A percentile compares a stretch with the other conserved stretches of the same genome.
phyloP scores from a whole-genome alignment of 2,797 vertebrate genomes.

The Peromyscus nudipes region DNA sequence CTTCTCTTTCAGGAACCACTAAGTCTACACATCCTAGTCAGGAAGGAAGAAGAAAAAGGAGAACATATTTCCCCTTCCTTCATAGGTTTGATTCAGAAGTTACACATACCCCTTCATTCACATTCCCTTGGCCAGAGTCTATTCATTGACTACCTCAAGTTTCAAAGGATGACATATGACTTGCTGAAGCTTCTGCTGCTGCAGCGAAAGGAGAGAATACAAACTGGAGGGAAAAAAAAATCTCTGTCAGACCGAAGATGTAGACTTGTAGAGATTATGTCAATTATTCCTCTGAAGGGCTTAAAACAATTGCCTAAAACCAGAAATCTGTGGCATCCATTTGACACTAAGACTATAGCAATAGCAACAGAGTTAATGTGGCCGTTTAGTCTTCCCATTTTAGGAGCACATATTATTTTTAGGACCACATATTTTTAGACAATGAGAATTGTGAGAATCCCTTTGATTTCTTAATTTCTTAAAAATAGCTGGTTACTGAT shows the following conservation, averaged over 20 bases:
- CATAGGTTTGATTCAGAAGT: not conserved
- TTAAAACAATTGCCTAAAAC: conserved; percentile 9
- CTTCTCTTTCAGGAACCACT: not conserved
- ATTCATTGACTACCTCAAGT: not conserved
- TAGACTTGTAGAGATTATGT: not conserved
- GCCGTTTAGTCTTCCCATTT: not conserved
- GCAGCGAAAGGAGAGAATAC: not conserved
- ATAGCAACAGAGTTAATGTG: not conserved
- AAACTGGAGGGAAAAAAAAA: not conserved
- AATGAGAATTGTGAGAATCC: not conserved
- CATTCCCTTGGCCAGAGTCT: not conserved
- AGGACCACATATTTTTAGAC: not conserved
- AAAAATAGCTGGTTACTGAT: conserved; percentile 9
- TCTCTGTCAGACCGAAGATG: not conserved
- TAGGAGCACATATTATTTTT: no score
- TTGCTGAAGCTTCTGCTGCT: not conserved
- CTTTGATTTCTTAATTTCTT: not conserved
- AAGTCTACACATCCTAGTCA: not conserved
- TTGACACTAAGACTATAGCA: not conserved
- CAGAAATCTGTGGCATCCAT: not conserved
- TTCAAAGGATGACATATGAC: not conserved
- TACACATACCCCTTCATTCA: not conserved
- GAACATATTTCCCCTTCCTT: not conserved
- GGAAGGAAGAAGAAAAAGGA: not conserved
- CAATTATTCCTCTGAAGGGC: not conserved